Evolutionary conservation across 1,140 invertebrate genomes (phyloP), one percentile per base, ranked within the genome.

Genomic region (Wasmannia auropunctata): DNA sequence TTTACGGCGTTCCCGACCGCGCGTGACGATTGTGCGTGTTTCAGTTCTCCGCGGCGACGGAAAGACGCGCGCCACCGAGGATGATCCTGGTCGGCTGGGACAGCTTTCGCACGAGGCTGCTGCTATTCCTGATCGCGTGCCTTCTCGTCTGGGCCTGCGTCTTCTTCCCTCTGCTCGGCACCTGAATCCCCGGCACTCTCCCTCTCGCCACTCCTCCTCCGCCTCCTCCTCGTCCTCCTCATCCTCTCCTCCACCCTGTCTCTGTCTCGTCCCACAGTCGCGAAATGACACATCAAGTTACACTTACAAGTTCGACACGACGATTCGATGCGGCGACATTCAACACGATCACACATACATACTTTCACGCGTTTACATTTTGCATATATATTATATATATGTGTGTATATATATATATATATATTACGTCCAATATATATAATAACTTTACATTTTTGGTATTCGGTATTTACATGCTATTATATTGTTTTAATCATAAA

Each of bases 51-150:
- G 40, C 49, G 56, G 34, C 49, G 56, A 88, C 91, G 34, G 89
- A 89, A n/a, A 86, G 40, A 28, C 74, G 86, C 62, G 14, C 8
- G 25, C 31, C 46, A 19, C 74, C 84, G 4, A 91, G 87, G 16
- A 77, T 88, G 16, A 87, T 94, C 1, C 40, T 95, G 14, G 77
- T 95, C 40, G 94, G 93, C 51, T 95, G 95, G 95, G 95, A 95
- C 74, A 91, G 43, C 31, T 93, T 93, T 34, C 93, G 93, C 69
- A 92, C 94, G 10, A 94, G 87, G n/a, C 88, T 91, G 6, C 92
- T 95, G 88, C n/a, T 94, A 2, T 49, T 87, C 1, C 86, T 95
- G 51, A 43, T 94, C 19, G 40, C 92, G 2, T 91, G 94, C 3
- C 91, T 95, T 43, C 16, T 95, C 4, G 49, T 95, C 14, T 95